Evolutionary conservation across 2,113 vertebrate genomes (phyloP).

Genomic region (Larimichthys polyactis): DNA sequence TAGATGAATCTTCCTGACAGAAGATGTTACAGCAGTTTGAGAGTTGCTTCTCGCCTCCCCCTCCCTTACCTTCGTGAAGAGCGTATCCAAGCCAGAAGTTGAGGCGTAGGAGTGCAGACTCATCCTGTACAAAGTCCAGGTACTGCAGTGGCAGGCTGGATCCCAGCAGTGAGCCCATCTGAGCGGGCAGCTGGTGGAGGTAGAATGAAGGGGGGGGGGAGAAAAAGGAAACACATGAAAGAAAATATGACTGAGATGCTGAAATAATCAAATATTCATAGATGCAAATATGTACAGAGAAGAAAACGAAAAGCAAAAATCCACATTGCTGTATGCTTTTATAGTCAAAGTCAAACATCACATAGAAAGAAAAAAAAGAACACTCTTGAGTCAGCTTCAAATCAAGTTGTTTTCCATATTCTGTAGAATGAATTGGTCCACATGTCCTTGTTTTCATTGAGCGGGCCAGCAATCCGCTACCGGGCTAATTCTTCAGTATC

Average conservation of each 20-base stretch:
- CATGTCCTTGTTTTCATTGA: conserved; percentile 27
- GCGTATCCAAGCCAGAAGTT: conserved; percentile 92
- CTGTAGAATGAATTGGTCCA: conserved; percentile 21
- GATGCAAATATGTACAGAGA: not conserved
- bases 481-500: conserved; percentile 33
- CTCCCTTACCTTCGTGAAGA: conserved; percentile 91
- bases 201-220: conserved; percentile 7
- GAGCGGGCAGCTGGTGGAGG: conserved; percentile 90
- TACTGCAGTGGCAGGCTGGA: conserved; percentile 91
- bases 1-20: conserved; percentile 16
- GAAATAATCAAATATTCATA: conserved; percentile 20
- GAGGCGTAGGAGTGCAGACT: conserved; percentile 89
- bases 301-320: not conserved
- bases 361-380: not conserved
- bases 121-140: conserved; percentile 91
- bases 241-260: conserved; percentile 1
- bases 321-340: not conserved
- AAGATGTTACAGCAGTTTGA: conserved; percentile 26
- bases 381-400: conserved; percentile 11
- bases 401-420: conserved; percentile 21
- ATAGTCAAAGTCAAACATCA: not conserved
- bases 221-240: conserved; percentile 1
- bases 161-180: conserved; percentile 93
- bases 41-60: not conserved
- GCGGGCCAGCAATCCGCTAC: conserved; percentile 22